phyloP scores from a whole-genome alignment of 1,140 invertebrate species.

The Probaryconus sp. region DNA sequence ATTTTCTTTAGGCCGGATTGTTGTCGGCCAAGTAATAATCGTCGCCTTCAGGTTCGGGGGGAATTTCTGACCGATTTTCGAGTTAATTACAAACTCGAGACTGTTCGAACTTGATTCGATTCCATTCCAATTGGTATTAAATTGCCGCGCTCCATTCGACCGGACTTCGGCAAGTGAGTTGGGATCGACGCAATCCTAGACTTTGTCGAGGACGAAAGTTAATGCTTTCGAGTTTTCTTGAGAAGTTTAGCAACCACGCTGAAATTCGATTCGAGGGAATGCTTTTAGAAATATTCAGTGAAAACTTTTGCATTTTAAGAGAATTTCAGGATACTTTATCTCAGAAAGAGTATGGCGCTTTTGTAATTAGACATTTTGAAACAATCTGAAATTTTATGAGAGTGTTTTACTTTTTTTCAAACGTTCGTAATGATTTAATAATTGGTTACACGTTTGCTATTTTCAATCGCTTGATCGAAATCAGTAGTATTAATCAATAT shows the following conservation, averaged over 20 bases:
- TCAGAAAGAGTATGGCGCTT: slow-evolving; percentile 13
- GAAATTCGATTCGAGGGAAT: slow-evolving; percentile 53
- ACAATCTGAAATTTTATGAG: slow-evolving; percentile 23
- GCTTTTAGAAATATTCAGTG: slow-evolving; percentile 53
- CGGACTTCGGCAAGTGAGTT: slow-evolving; percentile 57
- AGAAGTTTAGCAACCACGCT: slow-evolving; percentile 56
- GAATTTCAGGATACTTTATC: slow-evolving; percentile 31
- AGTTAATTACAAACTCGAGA: slow-evolving; percentile 64
- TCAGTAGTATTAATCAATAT: too few species aligned
- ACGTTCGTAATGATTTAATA: too few species aligned
- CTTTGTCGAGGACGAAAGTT: slow-evolving; percentile 57
- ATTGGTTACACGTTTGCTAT: too few species aligned
- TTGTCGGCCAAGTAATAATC: slow-evolving; percentile 54
- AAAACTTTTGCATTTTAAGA: slow-evolving; percentile 45
- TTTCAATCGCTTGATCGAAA: too few species aligned
- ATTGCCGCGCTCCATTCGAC: slow-evolving; percentile 55
- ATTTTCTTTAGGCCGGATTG: slow-evolving; percentile 36
- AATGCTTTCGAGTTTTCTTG: slow-evolving; percentile 56
- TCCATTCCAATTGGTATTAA: slow-evolving; percentile 62
- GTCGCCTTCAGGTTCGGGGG: slow-evolving; percentile 34
- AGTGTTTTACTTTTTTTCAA: neutral
- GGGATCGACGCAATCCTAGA: slow-evolving; percentile 54
- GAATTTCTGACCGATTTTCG: slow-evolving; percentile 54
- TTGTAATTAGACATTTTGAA: slow-evolving; percentile 29
- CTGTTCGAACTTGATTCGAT: slow-evolving; percentile 59